Evolutionary conservation across 1,140 invertebrate genomes (phyloP).

Genomic region (Ceratoteleas bidentatus): DNA sequence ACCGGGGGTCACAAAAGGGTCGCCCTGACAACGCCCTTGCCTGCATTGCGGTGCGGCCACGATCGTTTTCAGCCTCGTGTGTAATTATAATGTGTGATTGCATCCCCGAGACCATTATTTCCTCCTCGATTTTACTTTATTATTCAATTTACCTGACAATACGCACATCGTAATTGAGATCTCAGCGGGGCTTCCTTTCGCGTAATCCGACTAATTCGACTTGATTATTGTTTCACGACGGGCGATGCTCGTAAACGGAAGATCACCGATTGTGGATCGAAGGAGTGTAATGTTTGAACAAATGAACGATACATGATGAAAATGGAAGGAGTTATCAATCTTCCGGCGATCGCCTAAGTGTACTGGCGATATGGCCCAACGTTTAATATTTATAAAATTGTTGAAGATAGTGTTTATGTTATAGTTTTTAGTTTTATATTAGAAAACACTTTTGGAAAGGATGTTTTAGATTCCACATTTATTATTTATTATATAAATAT

Average conservation of each 20-base stretch:
- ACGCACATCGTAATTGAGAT: conserved; percentile 43
- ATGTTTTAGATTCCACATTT: too few relatives aligned
- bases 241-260: background rate
- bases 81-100: conserved; percentile 65
- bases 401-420: too few relatives aligned
- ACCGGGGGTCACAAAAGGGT: conserved; percentile 75
- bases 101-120: conserved; percentile 52
- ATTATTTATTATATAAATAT: too few relatives aligned
- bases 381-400: too few relatives aligned
- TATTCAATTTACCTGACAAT: conserved; percentile 53
- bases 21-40: conserved; percentile 80
- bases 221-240: conserved; percentile 9
- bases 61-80: conserved; percentile 62
- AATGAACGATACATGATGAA: too few relatives aligned
- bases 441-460: too few relatives aligned
- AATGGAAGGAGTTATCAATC: too few relatives aligned
- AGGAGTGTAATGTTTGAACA: too few relatives aligned
- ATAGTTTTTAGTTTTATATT: too few relatives aligned
- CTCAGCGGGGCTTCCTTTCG: conserved; percentile 37
- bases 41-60: conserved; percentile 76
- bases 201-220: conserved; percentile 20
- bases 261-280: too few relatives aligned
- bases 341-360: too few relatives aligned
- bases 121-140: conserved; percentile 46
- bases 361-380: too few relatives aligned